These are phyloP conservation scores for Platyscapa corneri DNA, from an alignment of 1,140 invertebrate species.

Conservation along the genomic window DNA sequence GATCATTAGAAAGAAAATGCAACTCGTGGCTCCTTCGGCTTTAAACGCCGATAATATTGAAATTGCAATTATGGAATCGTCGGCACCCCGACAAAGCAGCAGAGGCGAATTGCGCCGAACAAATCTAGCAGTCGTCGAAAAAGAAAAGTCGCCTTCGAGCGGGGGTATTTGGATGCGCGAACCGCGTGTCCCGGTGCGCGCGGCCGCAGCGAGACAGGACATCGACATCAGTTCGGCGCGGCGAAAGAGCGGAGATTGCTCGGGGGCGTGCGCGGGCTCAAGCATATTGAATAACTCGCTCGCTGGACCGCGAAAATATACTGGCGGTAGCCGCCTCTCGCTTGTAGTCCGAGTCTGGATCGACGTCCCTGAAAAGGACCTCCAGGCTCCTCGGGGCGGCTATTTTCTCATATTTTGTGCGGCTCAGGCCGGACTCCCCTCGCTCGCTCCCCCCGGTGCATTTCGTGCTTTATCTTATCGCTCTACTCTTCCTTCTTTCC, in stretches of 20 bases:
- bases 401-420: not conserved
- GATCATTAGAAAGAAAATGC: too few species aligned
- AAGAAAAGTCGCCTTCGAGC: not conserved
- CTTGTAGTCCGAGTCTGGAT: not conserved
- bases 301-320: slow-evolving; percentile 76
- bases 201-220: too few species aligned
- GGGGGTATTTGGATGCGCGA: too few species aligned
- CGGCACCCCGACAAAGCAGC: too few species aligned
- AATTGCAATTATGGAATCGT: too few species aligned
- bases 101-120: too few species aligned
- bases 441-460: too few species aligned
- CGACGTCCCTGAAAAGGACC: slow-evolving; percentile 50
- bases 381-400: slow-evolving; percentile 43
- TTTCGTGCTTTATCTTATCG: not conserved
- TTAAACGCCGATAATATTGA: too few species aligned
- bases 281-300: slow-evolving; percentile 76
- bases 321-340: slow-evolving; percentile 45
- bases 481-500: not conserved
- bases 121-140: not conserved
- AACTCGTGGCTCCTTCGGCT: too few species aligned
- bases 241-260: slow-evolving; percentile 63
- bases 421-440: not conserved
- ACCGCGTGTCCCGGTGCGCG: too few species aligned
- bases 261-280: slow-evolving; percentile 59
- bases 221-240: slow-evolving; percentile 27